Evolutionary conservation across 2,888 invertebrate genomes (phyloP).

Genomic region (Archips xylosteana): DNA sequence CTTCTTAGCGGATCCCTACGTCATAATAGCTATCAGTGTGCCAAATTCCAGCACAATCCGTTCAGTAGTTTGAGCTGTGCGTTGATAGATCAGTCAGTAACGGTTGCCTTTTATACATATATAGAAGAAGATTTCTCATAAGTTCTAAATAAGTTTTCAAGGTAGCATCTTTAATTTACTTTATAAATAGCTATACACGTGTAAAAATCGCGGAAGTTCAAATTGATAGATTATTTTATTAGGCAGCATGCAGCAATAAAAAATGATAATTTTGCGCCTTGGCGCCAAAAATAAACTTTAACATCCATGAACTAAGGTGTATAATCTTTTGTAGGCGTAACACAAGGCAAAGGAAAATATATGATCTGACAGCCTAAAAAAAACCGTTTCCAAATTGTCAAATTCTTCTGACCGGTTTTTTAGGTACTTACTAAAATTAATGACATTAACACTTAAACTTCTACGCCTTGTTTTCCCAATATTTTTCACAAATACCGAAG

Average conservation of each 20-base stretch:
- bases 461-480: not conserved
- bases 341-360: constrained; percentile 5
- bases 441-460: not conserved
- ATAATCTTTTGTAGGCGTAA: not conserved
- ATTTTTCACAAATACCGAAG: not conserved
- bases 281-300: not conserved
- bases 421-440: constrained; percentile 5
- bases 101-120: too few species aligned
- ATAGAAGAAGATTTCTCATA: too few species aligned
- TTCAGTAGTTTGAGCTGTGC: too few species aligned
- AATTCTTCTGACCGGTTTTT: constrained; percentile 19
- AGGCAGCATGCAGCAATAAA: not conserved
- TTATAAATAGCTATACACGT: not conserved
- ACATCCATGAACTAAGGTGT: not conserved
- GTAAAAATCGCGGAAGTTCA: not conserved
- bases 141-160: too few species aligned
- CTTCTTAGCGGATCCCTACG: too few species aligned
- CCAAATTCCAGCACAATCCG: too few species aligned
- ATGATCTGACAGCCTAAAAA: constrained; percentile 25
- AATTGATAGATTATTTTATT: not conserved
- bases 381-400: constrained; percentile 11
- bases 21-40: too few species aligned
- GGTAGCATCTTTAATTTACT: not conserved
- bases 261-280: not conserved
- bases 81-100: too few species aligned